Base-by-base conservation (phyloP, 2,888 invertebrate species). In the Drosophila maculinotata region DNA sequence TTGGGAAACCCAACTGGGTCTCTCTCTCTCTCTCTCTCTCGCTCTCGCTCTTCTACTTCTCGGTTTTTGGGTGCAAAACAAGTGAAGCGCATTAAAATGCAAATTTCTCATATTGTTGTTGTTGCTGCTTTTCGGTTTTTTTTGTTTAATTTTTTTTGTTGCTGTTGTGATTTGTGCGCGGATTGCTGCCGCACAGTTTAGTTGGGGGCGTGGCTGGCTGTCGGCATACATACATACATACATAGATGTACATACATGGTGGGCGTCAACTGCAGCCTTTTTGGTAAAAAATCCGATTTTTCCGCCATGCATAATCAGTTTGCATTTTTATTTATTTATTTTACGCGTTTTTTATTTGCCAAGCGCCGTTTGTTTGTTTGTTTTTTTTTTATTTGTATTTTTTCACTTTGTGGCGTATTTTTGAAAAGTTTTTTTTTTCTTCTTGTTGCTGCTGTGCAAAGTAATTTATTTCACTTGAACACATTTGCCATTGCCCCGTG, bases 21-120 rank as follows among this genome's bases (percentile, higher is more conserved):
- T 48, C 12, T 38, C 48, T 53, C 38, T 35, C 9, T 25, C 2
- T 10, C 33, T 15, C 36, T 15, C 12, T 3, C 12, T 31, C 12
- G 20, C 10, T 31, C 20, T 49, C 14, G 39, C 26, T 45, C 31
- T n/a, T 10, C 15, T n/a, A 63, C 48, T 57, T 60, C 15, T 38
- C 54, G 42, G 54, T 31, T 63, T 66, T 60, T 48, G 45, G 42
- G 58, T 70, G 64, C 74, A 66, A 78, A 87, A 81, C 85, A 79
- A 87, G 85, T 84, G 84, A 84, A 79, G 82, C 85, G 86, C 86
- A 84, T 84, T 84, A 82, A 87, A 87, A 84, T 84, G 84, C 85
- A 84, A 84, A 84, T 84, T 84, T 85, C 47, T 58, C 26, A 45
- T 68, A n/a, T 53, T 63, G 56, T 42, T 41, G 17, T 53, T 57